Evolutionary conservation across 30 jellyfish, hydroid and myxozoan genomes (phyloP).

Genomic region (Mastigias papua): DNA sequence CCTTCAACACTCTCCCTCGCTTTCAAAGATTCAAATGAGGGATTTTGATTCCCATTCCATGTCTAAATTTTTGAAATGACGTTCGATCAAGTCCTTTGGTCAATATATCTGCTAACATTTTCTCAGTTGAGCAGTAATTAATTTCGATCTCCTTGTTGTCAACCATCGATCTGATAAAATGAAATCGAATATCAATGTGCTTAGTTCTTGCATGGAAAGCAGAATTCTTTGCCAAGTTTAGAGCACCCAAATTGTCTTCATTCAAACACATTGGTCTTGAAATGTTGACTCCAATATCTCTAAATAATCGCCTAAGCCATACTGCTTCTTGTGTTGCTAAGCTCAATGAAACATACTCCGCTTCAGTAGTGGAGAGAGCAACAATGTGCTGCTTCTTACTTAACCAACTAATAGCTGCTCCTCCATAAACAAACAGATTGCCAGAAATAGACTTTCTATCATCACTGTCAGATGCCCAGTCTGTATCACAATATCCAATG

Average conservation of each 20-base stretch:
- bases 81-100: constrained; percentile 18
- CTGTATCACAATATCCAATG: constrained; percentile 46
- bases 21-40: neutral
- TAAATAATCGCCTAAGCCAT: constrained; percentile 24
- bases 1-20: constrained; percentile 2
- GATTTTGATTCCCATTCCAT: constrained; percentile 10
- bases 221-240: neutral
- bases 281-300: neutral
- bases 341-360: constrained; percentile 53
- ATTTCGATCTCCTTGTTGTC: neutral
- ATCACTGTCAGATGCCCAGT: constrained; percentile 37
- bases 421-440: constrained; percentile 14
- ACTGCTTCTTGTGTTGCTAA: constrained; percentile 57
- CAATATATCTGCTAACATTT: no score
- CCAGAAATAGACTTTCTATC: constrained; percentile 30
- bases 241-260: constrained; percentile 32
- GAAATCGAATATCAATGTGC: constrained; percentile 28
- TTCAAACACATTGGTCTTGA: constrained; percentile 9
- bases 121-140: no score
- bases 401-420: constrained; percentile 38
- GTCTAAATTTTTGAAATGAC: constrained; percentile 7
- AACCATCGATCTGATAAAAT: constrained; percentile 14
- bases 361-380: constrained; percentile 48
- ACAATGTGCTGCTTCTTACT: constrained; percentile 36
- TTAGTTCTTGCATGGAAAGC: constrained; percentile 13